Percentiles rank a stretch among this genome's conserved stretches.
Evolutionary conservation across 2,797 vertebrate genomes (phyloP).

Genomic region (Amniataba percoides): DNA sequence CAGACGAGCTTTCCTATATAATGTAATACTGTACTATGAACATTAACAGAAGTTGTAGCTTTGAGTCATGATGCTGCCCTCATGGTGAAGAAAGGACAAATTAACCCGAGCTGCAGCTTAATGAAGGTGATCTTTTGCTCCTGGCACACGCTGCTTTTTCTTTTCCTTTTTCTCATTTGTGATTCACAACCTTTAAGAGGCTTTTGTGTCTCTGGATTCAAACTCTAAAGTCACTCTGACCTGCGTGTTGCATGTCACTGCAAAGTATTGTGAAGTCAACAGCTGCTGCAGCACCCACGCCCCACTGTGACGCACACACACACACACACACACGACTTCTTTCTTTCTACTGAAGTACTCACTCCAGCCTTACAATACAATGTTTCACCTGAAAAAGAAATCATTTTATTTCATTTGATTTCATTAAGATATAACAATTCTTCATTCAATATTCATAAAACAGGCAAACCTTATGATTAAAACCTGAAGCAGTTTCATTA

Average conservation of each 20-base stretch:
- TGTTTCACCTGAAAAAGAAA: background rate
- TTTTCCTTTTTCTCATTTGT: slow-evolving; percentile 27
- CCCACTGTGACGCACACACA: slow-evolving; percentile 41
- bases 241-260: slow-evolving; percentile 57
- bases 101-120: background rate
- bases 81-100: background rate
- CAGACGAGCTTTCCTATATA: background rate
- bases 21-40: too few relatives aligned
- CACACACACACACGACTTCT: slow-evolving; percentile 21
- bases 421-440: too few relatives aligned
- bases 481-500: background rate
- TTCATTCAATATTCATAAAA: too few relatives aligned
- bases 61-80: background rate
- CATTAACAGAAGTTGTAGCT: background rate
- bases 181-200: slow-evolving; percentile 46
- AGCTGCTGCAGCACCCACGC: slow-evolving; percentile 63
- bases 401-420: too few relatives aligned
- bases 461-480: background rate
- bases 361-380: background rate
- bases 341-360: background rate
- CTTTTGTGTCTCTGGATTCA: slow-evolving; percentile 54
- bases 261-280: slow-evolving; percentile 60
- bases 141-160: slow-evolving; percentile 50
- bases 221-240: slow-evolving; percentile 56
- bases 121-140: slow-evolving; percentile 61